Evolutionary conservation across 2,113 vertebrate species (phyloP), one percentile per base, ranked within the genome.

Genomic region (Caloenas nicobarica): DNA sequence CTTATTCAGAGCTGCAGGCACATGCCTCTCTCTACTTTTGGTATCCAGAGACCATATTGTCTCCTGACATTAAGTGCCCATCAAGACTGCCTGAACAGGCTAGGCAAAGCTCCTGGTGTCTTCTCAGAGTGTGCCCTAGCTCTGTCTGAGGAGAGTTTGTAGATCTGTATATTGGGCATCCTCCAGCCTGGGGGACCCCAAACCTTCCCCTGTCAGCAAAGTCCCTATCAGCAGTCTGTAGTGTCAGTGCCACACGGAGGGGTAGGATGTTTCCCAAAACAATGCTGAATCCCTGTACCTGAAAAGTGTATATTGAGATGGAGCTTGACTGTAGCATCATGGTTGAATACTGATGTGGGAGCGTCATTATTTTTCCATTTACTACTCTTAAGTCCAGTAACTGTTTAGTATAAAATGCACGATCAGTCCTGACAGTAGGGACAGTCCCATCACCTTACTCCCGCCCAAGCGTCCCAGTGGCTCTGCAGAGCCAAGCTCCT

Each of bases 211-310:
- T 44, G 24, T 38, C 29, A 56, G 69, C 50, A 48, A 57, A 81
- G n/a, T n/a, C 50, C 15, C 10, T 31, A 10, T 33, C 62, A 81
- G 42, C 11, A 60, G 23, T 33, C 34, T 0, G 0, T 57, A 70
- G 48, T 4, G 5, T 48, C 33, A 82, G 10, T 1, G 1, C 29
- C 3, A 4, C 16, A 58, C 40, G 29, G 19, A 80, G 22, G n/a
- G 16, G 16, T 78, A 61, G 25, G 15, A 33, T 53, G 13, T 36
- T 88, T 82, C 40, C 44, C 36, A 69, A 44, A 85, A 19, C 44
- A 68, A 13, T 34, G 11, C 36, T 38, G 34, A 51, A 77, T 60
- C 56, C 17, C 21, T 65, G 12, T 9, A 57, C 42, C 58, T 78
- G 77, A 38, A 79, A 70, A 88, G 28, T 1, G 0, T 61, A 13